Evolutionary conservation across 2,113 vertebrate species (phyloP), one percentile per base, ranked within the genome.

Genomic region (Barbus barbus): DNA sequence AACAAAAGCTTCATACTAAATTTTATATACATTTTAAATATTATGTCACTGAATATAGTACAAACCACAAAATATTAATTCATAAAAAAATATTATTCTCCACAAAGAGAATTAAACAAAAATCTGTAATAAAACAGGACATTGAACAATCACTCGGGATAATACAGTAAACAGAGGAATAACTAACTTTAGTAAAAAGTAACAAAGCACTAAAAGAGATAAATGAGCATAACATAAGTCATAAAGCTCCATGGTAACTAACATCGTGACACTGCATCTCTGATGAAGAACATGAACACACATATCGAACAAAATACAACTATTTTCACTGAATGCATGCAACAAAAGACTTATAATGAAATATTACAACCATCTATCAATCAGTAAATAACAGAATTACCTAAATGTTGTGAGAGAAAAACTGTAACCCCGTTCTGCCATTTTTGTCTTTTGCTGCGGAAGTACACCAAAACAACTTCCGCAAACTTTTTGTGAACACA

Each of bases 361-460:
- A 53, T 1, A 4, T n/a, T 4, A 38, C 2, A 56, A 20, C 1
- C 16, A 67, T 2, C 44, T 60, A 51, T 58, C 7, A 3, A n/a
- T 5, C 1, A 14, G 31, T 73, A 69, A 56, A 31, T 3, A 0
- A 67, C 6, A 9, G 5, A 33, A 20, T 86, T 87, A 90, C 89
- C 89, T 90, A 83, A 90, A 88, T 67, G 89, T 90, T 77, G 87
- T 90, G 1, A 90, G 86, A 60, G 89, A 90, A 48, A 90, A 90
- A 86, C 87, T 90, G 81, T 90, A 90, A 44, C 87, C 89, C 44
- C 89, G 86, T 61, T 90, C 87, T 71, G 86, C 87, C 89, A 90
- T 90, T 63, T 89, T 86, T 78, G 58, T 51, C 20, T 28, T 75
- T 33, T 53, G 33, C 33, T 46, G 16, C 76, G 72, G 71, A 63